These are phyloP conservation scores for Agrochola lota DNA, from an alignment of 2,888 invertebrate genomes.

Conservation along the genomic window DNA sequence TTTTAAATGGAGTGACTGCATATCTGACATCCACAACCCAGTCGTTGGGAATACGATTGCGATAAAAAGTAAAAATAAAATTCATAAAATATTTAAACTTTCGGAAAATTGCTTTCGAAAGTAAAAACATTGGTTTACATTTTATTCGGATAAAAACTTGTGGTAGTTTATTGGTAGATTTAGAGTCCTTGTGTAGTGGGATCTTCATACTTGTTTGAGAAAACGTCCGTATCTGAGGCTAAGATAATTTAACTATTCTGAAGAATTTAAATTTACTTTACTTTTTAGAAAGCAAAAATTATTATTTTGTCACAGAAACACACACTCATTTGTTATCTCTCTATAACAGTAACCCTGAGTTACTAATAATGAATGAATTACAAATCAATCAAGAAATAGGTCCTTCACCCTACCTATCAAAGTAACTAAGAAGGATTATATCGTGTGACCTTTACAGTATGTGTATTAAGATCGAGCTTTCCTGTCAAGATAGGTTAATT, in stretches of 20 bases:
- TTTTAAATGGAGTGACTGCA: not conserved
- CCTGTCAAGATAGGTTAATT: not conserved
- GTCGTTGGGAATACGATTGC: not conserved
- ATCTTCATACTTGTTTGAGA: not conserved
- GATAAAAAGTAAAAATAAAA: not conserved
- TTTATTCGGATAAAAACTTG: not conserved
- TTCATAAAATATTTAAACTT: not conserved
- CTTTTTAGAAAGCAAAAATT: no score
- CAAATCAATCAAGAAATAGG: not conserved
- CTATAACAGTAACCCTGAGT: not conserved
- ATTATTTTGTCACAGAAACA: no score
- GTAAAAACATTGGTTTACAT: not conserved
- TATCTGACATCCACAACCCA: not conserved
- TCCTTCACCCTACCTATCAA: not conserved
- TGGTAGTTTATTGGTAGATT: not conserved
- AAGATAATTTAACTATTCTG: not conserved
- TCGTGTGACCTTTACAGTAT: not conserved
- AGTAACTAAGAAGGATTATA: not conserved
- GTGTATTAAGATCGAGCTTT: slow-evolving; percentile 11
- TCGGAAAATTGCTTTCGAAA: not conserved
- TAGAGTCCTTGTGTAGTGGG: not conserved
- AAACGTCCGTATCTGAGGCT: not conserved
- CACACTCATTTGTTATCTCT: no score
- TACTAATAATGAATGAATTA: not conserved
- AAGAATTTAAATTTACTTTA: no score